phyloP scores from a whole-genome alignment of 2,888 invertebrate genomes.

The Amorpha juglandis region DNA sequence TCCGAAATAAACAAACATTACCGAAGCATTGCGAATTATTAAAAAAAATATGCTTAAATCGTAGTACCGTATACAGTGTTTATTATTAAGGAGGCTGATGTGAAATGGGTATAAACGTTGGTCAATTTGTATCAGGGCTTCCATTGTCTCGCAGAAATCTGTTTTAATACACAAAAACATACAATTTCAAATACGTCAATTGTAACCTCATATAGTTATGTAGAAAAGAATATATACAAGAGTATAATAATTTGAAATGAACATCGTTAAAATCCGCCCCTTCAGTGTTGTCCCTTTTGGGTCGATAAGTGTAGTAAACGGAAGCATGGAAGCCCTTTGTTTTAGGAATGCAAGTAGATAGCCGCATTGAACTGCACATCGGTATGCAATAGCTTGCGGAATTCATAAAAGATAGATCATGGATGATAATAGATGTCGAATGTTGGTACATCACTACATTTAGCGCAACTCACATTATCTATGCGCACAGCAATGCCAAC shows the following conservation, averaged over 20 bases:
- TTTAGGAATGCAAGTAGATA: not conserved
- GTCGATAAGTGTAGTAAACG: slow-evolving; percentile 6
- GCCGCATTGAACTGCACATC: no score
- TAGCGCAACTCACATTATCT: no score
- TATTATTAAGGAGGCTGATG: not conserved
- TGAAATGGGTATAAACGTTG: not conserved
- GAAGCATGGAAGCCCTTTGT: slow-evolving; percentile 16
- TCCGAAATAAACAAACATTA: no score
- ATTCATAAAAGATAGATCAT: no score
- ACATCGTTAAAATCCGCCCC: not conserved
- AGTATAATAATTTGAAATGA: not conserved
- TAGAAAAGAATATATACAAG: not conserved
- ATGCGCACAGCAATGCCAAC: no score
- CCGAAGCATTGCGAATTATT: no score
- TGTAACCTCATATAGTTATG: not conserved
- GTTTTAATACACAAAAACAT: not conserved
- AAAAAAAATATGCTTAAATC: no score
- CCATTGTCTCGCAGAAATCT: slow-evolving; percentile 11
- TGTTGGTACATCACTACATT: no score
- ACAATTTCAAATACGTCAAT: no score
- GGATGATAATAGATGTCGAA: no score
- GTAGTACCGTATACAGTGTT: no score
- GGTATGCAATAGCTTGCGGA: no score
- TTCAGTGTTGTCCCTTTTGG: slow-evolving; percentile 3
- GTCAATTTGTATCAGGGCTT: slow-evolving; percentile 21